A percentile compares a stretch with the other conserved stretches of the same genome.
Conservation (phyloP, 2,113 vertebrate genomes). For the cattle (Bos taurus) region ARS-UCD2.0 NC_037345.1:26329001-26329500, state of each 20-base stretch:
- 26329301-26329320: conserved; percentile 97
- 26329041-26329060: neutral
- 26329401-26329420: conserved; percentile 91
- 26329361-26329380: conserved; percentile 96
- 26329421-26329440: conserved; percentile 91
- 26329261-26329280: neutral
- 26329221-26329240: neutral
- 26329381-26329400: conserved; percentile 92
- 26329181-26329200: neutral
- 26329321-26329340: conserved; percentile 95
- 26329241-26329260: neutral
- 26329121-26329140: neutral
- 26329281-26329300: conserved; percentile 93
- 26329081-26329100: neutral
- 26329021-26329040: neutral
- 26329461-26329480: conserved; percentile 99
- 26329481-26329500: conserved; percentile 99
- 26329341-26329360: conserved; percentile 94
- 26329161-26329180: neutral
- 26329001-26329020: neutral
- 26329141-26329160: neutral
- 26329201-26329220: neutral
- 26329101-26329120: neutral
- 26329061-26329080: neutral
- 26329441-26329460: conserved; percentile 93